These are phyloP conservation scores for Campoplex capitator DNA, from an alignment of 2,888 invertebrate species.

Conservation along the genomic window DNA sequence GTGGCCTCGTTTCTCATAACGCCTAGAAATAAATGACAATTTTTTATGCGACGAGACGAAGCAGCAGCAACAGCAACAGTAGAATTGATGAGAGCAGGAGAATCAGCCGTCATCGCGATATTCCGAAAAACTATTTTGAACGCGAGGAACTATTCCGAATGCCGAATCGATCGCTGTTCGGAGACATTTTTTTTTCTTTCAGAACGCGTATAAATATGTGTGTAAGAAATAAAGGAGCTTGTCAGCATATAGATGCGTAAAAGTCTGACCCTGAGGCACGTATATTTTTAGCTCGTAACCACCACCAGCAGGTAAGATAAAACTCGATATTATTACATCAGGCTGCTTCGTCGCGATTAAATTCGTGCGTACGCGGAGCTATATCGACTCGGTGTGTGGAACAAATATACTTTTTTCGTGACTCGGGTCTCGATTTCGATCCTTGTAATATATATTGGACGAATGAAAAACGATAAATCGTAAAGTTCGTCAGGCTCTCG, in stretches of 20 bases:
- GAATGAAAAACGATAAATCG: neutral
- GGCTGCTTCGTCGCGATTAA: conserved; percentile 58
- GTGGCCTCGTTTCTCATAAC: conserved; percentile 71
- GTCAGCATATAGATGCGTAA: conserved; percentile 80
- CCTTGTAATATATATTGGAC: neutral
- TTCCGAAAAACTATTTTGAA: neutral
- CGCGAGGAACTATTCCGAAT: neutral
- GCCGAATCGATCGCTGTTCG: neutral
- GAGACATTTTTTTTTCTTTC: neutral
- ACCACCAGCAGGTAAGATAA: neutral
- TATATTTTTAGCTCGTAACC: conserved; percentile 74
- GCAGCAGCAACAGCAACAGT: neutral
- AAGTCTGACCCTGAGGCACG: conserved; percentile 81
- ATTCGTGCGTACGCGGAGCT: neutral
- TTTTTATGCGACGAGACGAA: conserved; percentile 42
- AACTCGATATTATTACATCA: conserved; percentile 15
- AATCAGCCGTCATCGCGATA: neutral
- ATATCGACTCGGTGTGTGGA: conserved; percentile 69
- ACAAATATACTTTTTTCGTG: conserved; percentile 83
- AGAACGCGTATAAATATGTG: neutral
- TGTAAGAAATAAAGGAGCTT: conserved; percentile 73
- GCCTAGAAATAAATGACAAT: conserved; percentile 58
- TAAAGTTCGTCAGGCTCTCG: conserved; percentile 43
- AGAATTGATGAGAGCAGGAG: neutral
- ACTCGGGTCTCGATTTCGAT: conserved; percentile 79